Conservation (phyloP, 2,888 invertebrate genomes). For the Drosophila meridionalis region DNA sequence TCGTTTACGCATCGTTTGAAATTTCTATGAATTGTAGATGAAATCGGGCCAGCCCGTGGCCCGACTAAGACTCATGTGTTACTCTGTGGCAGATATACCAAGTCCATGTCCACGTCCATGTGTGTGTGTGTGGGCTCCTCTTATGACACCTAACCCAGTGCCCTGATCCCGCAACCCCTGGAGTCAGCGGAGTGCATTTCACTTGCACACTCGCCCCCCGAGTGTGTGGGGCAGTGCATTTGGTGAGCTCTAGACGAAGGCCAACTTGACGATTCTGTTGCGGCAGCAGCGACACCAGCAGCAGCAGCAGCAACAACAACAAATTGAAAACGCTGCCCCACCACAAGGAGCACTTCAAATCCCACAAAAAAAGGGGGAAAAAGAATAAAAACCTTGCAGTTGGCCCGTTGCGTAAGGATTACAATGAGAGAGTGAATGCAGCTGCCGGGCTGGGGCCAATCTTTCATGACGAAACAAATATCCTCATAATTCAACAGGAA, state of each 20-base stretch:
- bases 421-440: conserved; percentile 55
- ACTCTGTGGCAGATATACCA: conserved; percentile 50
- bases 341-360: conserved; percentile 46
- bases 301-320: conserved; percentile 46
- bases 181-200: conserved; percentile 73
- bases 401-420: conserved; percentile 61
- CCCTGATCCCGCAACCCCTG: conserved; percentile 45
- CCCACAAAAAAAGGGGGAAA: conserved; percentile 29
- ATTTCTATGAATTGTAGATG: conserved; percentile 84
- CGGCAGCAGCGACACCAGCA: conserved; percentile 51
- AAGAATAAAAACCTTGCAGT: conserved; percentile 47
- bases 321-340: conserved; percentile 25
- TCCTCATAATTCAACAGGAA: conserved; percentile 83
- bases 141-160: conserved; percentile 36
- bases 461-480: conserved; percentile 82
- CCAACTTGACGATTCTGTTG: conserved; percentile 75
- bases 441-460: conserved; percentile 71
- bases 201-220: conserved; percentile 56
- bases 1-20: conserved; percentile 82
- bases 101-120: background rate
- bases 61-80: conserved; percentile 77
- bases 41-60: conserved; percentile 79
- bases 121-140: conserved; percentile 12
- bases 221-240: conserved; percentile 61
- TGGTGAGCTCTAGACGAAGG: conserved; percentile 79